phyloP scores from a whole-genome alignment of 1,140 invertebrate species.

The Hermetia illucens region DNA sequence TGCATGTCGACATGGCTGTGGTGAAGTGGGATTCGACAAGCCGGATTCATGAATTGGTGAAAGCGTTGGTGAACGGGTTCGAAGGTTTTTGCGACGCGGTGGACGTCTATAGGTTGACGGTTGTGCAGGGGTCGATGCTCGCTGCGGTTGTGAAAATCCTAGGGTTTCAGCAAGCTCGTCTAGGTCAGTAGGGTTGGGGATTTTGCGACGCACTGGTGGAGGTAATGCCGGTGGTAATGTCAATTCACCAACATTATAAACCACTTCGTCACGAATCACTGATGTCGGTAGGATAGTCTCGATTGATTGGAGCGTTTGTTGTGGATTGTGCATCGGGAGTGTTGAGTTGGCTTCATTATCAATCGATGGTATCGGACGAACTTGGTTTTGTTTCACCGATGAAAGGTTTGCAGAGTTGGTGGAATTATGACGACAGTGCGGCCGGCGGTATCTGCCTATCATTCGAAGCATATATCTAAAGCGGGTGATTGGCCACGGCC shows the following conservation, averaged over 20 bases:
- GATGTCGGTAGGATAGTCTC: conserved; percentile 26
- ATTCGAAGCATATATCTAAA: conserved; percentile 25
- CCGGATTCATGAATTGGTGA: conserved; percentile 59
- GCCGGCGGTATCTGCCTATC: conserved; percentile 21
- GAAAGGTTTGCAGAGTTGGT: conserved; percentile 4
- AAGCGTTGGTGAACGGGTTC: conserved; percentile 40
- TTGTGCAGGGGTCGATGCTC: conserved; percentile 3
- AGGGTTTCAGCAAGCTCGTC: conserved; percentile 36
- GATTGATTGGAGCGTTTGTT: conserved; percentile 6
- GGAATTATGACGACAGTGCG: conserved; percentile 13
- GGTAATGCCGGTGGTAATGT: conserved; percentile 32
- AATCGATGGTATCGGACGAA: conserved; percentile 25
- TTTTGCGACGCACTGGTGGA: conserved; percentile 32
- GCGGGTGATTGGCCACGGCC: conserved; percentile 13
- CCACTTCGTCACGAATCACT: conserved; percentile 23
- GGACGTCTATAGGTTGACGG: conserved; percentile 20
- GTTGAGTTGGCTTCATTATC: conserved; percentile 13
- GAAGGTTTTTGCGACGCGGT: conserved; percentile 32
- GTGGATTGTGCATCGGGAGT: conserved; percentile 5
- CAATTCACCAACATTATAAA: conserved; percentile 11
- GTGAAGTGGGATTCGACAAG: conserved; percentile 54
- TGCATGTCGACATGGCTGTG: conserved; percentile 34
- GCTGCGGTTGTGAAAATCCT: conserved; percentile 22
- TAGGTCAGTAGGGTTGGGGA: conserved; percentile 29
- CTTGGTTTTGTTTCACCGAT: conserved; percentile 24